These are phyloP conservation scores for Trissonchulus latispiculum DNA, from an alignment of 2,888 invertebrate genomes.

Conservation along the genomic window DNA sequence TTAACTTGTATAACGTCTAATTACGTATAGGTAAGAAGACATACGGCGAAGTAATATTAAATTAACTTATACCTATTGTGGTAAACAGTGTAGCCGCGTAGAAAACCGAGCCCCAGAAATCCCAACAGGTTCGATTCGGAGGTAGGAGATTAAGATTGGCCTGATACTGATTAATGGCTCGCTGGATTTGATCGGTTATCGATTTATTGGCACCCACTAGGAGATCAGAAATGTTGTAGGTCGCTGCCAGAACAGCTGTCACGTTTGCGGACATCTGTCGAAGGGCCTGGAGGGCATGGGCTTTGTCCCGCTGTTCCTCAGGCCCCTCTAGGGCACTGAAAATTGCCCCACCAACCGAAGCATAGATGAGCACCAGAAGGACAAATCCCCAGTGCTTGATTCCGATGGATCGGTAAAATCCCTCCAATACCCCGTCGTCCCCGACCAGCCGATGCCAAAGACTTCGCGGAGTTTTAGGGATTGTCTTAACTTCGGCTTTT, in stretches of 20 bases:
- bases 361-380: not conserved
- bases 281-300: not conserved
- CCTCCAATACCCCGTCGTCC: not conserved
- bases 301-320: not conserved
- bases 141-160: slow-evolving; percentile 24
- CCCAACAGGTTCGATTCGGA: slow-evolving; percentile 31
- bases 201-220: too few species aligned
- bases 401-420: not conserved
- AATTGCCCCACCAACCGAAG: not conserved
- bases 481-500: not conserved
- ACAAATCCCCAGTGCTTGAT: not conserved
- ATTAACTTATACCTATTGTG: too few species aligned
- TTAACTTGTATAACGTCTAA: too few species aligned
- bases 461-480: not conserved
- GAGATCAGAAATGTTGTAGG: not conserved
- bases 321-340: not conserved
- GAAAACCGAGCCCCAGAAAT: slow-evolving; percentile 41
- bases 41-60: too few species aligned
- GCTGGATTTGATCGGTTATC: not conserved
- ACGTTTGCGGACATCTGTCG: too few species aligned
- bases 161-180: slow-evolving; percentile 26
- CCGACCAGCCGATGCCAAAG: not conserved
- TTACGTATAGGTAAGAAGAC: too few species aligned
- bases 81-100: slow-evolving; percentile 30
- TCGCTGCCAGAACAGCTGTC: too few species aligned